Base-by-base conservation (phyloP, 37 sponge, comb jelly and placozoan genomes). In the Hexactinellida sp. region DNA sequence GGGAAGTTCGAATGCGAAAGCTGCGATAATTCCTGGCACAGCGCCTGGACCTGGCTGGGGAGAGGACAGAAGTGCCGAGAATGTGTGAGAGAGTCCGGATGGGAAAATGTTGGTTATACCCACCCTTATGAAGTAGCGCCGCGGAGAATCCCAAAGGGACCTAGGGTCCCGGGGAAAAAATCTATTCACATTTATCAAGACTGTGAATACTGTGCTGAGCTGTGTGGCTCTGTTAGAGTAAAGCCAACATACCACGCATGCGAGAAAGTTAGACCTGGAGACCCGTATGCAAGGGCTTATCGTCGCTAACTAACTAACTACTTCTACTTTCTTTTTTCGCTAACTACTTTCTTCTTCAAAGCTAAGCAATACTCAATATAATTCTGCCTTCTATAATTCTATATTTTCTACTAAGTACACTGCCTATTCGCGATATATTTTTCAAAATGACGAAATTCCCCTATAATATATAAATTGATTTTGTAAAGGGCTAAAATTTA, bases 191-290 rank as follows among this genome's bases (percentile, higher is more conserved):
- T 21, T 23, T 63, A 63, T 63, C 32, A 63, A n/a, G 13, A 63
- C 34, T 63, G 76, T 28, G 76, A 63, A 63, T 63, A 63, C 34
- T 63, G 76, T 63, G 76, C 76, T 63, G 76, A 63, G 30, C 76
- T 63, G 34, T 63, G 32, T 63, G 76, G 76, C 34, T 63, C 34
- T 7, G 13, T n/a, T 23, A 7, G 30, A 63, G 13, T 3, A 10
- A 63, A 21, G 3, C 76, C 76, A 28, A 10, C 21, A 10, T 28
- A 10, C 5, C 34, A 23, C 76, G 76, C 25, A 7, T 63, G 76
- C 13, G 76, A 63, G 30, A 10, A 63, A 10, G 28, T 25, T 5
- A 25, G 28, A 7, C 13, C 76, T 25, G 76, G 76, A 7, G 76
- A 63, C 13, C 76, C 76, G 5, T 63, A 63, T n/a, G 3, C 76